phyloP scores from a whole-genome alignment of 2,113 vertebrate genomes.

The Cricetomys ansorgei region DNA sequence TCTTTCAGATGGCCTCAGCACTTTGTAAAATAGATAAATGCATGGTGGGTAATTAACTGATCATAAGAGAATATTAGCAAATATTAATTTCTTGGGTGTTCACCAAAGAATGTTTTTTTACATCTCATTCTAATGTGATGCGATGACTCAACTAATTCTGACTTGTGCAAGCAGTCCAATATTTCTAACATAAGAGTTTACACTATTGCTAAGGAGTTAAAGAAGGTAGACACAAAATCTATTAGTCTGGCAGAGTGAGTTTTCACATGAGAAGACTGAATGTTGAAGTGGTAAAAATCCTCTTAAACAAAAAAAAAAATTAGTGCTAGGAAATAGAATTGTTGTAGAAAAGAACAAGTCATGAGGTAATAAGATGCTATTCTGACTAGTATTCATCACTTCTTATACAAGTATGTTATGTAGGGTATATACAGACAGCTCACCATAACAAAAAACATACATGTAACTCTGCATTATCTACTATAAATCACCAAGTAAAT shows the following conservation, averaged over 20 bases:
- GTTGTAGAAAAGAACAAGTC: not conserved
- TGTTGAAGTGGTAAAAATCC: slow-evolving; percentile 28
- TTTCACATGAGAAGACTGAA: slow-evolving; percentile 34
- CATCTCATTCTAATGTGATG: slow-evolving; percentile 9
- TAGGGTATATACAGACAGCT: not conserved
- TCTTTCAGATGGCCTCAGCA: not conserved
- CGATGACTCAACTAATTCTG: slow-evolving; percentile 43
- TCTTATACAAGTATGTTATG: not conserved
- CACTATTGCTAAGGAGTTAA: not conserved
- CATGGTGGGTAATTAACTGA: slow-evolving; percentile 31
- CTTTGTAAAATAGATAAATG: not conserved
- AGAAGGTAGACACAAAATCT: not conserved
- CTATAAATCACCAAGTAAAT: not conserved
- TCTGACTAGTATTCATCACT: not conserved
- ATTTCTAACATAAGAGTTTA: not conserved
- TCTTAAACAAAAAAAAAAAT: slow-evolving; percentile 49
- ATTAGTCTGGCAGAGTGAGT: slow-evolving; percentile 31
- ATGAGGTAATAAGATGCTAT: not conserved
- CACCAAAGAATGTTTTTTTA: slow-evolving; percentile 60
- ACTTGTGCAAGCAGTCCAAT: not conserved
- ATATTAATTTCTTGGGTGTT: slow-evolving; percentile 46
- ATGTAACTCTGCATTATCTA: slow-evolving; percentile 1
- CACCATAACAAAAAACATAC: not conserved
- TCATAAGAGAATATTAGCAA: slow-evolving; percentile 24
- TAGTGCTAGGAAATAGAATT: slow-evolving; percentile 25